Percentiles rank a stretch among this genome's conserved stretches.
phyloP scores from a whole-genome alignment of 1,140 invertebrate genomes.

The Tetramorium alpestre region DNA sequence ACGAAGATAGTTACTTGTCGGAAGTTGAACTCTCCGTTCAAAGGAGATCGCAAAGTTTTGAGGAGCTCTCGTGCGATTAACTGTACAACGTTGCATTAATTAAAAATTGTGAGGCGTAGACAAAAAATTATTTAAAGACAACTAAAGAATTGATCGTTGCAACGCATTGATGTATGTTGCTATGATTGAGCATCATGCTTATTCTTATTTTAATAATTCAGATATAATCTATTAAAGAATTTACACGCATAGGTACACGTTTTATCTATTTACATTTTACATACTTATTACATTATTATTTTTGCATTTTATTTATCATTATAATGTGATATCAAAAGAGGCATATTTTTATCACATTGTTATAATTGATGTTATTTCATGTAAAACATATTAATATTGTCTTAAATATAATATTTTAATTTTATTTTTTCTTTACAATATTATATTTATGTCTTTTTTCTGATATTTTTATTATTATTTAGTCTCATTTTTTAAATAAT shows the following conservation, averaged over 20 bases:
- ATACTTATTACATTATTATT: conserved; percentile 4
- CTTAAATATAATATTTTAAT: too few relatives aligned
- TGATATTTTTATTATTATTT: too few relatives aligned
- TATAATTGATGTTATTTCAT: not conserved
- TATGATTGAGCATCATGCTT: not conserved
- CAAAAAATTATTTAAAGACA: not conserved
- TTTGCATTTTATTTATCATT: not conserved
- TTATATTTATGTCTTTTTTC: too few relatives aligned
- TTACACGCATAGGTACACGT: not conserved
- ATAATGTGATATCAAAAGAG: not conserved
- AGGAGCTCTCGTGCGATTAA: conserved; percentile 18
- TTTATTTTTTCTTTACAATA: too few relatives aligned
- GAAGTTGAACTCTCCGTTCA: conserved; percentile 31
- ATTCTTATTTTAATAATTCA: not conserved
- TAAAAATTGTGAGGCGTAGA: not conserved
- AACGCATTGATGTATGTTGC: not conserved
- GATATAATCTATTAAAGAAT: not conserved
- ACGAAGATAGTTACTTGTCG: conserved; percentile 11
- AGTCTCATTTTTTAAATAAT: too few relatives aligned
- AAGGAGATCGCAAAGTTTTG: conserved; percentile 36
- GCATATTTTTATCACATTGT: not conserved
- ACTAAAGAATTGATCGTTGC: not conserved
- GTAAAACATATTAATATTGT: not conserved
- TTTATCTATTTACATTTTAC: not conserved
- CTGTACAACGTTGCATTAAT: conserved; percentile 1